These are phyloP conservation scores for Stenurella melanura DNA, from an alignment of 2,888 invertebrate species.

Conservation along the genomic window DNA sequence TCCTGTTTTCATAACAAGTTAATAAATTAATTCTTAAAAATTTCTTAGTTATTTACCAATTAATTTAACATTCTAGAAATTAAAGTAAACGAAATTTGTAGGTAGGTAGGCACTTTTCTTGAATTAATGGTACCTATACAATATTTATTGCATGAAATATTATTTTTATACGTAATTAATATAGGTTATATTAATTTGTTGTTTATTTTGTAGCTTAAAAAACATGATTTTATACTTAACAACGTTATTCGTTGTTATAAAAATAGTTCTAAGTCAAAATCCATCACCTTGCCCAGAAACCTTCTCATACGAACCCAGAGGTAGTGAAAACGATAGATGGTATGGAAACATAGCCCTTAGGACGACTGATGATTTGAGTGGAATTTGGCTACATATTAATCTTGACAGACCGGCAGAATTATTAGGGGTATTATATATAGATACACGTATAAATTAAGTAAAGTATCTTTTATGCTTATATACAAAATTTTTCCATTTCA, in stretches of 20 bases:
- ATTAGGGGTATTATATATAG: conserved; percentile 74
- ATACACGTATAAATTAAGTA: not conserved
- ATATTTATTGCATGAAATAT: not conserved
- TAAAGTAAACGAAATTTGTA: conserved; percentile 14
- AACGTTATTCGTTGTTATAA: conserved; percentile 1
- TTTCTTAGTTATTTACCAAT: not conserved
- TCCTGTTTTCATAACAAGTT: not conserved
- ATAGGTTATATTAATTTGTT: not conserved
- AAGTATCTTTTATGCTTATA: not conserved
- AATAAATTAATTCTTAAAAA: conserved; percentile 12
- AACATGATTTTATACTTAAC: not conserved
- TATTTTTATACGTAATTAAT: not conserved
- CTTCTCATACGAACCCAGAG: conserved; percentile 64
- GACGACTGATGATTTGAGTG: conserved; percentile 77
- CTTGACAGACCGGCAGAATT: conserved; percentile 78
- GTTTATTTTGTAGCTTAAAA: conserved; percentile 1
- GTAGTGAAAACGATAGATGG: conserved; percentile 76
- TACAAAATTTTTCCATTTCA: not conserved
- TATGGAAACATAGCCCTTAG: conserved; percentile 77
- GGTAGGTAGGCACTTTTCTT: not conserved
- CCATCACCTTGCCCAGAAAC: conserved; percentile 77
- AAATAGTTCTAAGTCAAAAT: conserved; percentile 54
- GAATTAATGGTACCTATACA: not conserved
- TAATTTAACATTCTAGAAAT: not conserved
- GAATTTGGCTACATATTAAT: conserved; percentile 77